Percentiles rank a stretch among this genome's conserved stretches.
Conservation (phyloP, 2,113 vertebrate genomes). For the Cephalopholis sonnerati region DNA sequence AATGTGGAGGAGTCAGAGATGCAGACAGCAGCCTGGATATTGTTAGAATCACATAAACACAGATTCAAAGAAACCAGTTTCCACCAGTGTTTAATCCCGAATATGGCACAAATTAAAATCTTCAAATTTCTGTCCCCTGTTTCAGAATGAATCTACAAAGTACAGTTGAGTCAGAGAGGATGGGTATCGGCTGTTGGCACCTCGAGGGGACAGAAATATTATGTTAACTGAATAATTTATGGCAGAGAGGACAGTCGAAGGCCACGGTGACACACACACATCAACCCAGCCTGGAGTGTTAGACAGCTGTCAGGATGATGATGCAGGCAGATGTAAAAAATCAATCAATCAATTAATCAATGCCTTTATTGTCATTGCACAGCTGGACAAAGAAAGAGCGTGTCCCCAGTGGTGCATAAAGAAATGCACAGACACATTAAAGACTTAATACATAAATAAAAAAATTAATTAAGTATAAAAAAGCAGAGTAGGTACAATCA, state of each 20-base stretch:
- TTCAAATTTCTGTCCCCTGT: no score
- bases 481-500: no score
- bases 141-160: no score
- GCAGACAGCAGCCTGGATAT: background rate
- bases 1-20: background rate
- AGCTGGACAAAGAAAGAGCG: no score
- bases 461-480: no score
- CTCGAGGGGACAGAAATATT: background rate
- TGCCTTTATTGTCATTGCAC: no score
- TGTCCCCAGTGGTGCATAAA: no score
- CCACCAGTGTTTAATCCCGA: background rate
- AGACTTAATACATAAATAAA: no score
- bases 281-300: background rate
- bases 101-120: background rate
- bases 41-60: no score
- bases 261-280: background rate
- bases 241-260: background rate
- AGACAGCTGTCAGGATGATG: background rate
- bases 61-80: background rate
- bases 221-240: slow-evolving; percentile 19
- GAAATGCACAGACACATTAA: no score
- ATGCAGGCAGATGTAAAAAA: background rate
- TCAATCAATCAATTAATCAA: no score
- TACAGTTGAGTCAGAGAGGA: background rate
- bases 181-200: background rate